Evolutionary conservation across 2,888 invertebrate genomes (phyloP).

Genomic region (Ichneumoninae sp.): DNA sequence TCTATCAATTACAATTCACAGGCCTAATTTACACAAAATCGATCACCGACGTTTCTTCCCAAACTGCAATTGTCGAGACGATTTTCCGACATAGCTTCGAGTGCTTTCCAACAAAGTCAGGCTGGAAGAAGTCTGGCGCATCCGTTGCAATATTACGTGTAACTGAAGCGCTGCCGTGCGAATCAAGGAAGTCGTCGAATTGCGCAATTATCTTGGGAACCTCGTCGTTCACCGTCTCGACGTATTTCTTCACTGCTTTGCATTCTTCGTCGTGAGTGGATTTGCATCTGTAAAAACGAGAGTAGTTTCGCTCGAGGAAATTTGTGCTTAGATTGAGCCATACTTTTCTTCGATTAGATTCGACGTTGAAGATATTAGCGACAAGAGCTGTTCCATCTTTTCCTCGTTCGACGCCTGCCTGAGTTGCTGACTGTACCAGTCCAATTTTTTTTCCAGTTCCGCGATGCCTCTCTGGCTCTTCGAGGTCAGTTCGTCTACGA

Average conservation of each 20-base stretch:
- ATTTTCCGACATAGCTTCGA: slow-evolving; percentile 34
- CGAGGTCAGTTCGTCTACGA: slow-evolving; percentile 47
- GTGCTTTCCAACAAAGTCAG: slow-evolving; percentile 34
- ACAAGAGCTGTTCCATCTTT: slow-evolving; percentile 65
- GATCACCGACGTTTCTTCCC: slow-evolving; percentile 49
- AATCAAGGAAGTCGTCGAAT: slow-evolving; percentile 62
- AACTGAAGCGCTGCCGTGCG: slow-evolving; percentile 1
- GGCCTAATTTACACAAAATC: background rate
- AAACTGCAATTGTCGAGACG: slow-evolving; percentile 23
- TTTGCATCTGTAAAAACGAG: slow-evolving; percentile 55
- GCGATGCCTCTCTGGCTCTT: slow-evolving; percentile 44
- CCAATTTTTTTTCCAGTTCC: slow-evolving; percentile 55
- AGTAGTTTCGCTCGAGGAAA: background rate
- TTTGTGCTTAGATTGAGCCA: background rate
- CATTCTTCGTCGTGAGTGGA: slow-evolving; percentile 64
- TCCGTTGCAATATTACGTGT: background rate
- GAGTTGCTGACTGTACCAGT: slow-evolving; percentile 40
- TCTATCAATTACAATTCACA: background rate
- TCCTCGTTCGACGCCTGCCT: slow-evolving; percentile 58
- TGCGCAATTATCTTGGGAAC: slow-evolving; percentile 51
- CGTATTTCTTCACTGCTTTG: slow-evolving; percentile 62
- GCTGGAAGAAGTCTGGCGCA: background rate
- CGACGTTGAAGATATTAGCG: slow-evolving; percentile 57
- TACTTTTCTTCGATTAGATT: slow-evolving; percentile 66
- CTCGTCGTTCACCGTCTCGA: slow-evolving; percentile 54